A percentile compares a stretch with the other conserved stretches of the same genome.
These are phyloP conservation scores for Lagria hirta DNA, from an alignment of 2,888 invertebrate genomes.

Conservation along the genomic window DNA sequence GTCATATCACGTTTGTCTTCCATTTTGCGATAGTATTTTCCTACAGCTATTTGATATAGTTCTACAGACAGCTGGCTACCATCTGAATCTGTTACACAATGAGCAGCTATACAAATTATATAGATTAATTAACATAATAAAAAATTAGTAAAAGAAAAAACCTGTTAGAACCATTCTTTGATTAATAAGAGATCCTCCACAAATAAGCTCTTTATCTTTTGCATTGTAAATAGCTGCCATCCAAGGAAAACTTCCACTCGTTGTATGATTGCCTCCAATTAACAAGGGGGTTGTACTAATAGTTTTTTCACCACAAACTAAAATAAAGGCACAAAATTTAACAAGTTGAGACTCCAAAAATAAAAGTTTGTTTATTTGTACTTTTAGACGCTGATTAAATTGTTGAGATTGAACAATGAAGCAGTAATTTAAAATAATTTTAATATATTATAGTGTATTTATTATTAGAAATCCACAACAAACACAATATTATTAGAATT, in stretches of 20 bases:
- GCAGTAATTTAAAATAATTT: too few species aligned
- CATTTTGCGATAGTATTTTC: constrained; percentile 45
- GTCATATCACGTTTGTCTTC: constrained; percentile 37
- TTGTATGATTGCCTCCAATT: constrained; percentile 38
- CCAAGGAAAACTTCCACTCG: constrained; percentile 47
- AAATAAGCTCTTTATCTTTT: constrained; percentile 26
- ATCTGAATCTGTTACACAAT: constrained; percentile 46
- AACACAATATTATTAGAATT: too few species aligned
- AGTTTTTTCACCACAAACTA: constrained; percentile 48
- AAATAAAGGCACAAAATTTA: too few species aligned
- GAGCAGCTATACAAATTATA: constrained; percentile 43
- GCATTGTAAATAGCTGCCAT: constrained; percentile 40
- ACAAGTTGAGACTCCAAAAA: too few species aligned
- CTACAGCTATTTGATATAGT: constrained; percentile 39
- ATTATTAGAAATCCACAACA: too few species aligned
- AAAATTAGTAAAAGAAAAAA: constrained; percentile 26
- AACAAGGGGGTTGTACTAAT: constrained; percentile 39
- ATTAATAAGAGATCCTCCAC: constrained; percentile 46
- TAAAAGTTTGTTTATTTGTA: too few species aligned
- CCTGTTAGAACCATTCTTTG: constrained; percentile 43
- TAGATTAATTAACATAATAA: constrained; percentile 17
- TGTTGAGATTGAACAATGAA: too few species aligned
- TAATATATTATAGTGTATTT: too few species aligned
- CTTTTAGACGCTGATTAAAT: too few species aligned
- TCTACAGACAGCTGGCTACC: too few species aligned